Evolutionary conservation across 2,888 invertebrate genomes (phyloP), one percentile per base, ranked within the genome.

Genomic region (Drosophila birchii): DNA sequence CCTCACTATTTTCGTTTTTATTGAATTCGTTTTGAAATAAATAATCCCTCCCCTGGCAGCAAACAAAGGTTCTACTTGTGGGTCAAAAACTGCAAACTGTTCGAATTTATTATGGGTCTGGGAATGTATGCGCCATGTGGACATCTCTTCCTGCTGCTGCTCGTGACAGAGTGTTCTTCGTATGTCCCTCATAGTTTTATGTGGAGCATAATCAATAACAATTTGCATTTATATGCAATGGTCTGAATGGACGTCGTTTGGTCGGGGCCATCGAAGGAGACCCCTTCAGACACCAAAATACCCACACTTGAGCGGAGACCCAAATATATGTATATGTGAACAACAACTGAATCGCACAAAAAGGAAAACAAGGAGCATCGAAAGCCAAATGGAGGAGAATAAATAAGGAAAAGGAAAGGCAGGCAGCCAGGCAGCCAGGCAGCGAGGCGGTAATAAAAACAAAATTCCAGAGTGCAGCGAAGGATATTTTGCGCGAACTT

Each of bases 151-250:
- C 51, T 18, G 32, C 18, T 34, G 55, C 29, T 29, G 29, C 29
- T 39, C 53, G 34, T 59, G 67, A 68, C 67, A 67, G 64, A 64
- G 64, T 51, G 68, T 57, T 70, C 70, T 68, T 43, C 70, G 29
- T 55, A 43, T 75, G 67, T 76, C 61, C 63, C 62, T 70, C 73
- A 75, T 54, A 76, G 75, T 74, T 78, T 79, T 81, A 79, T 88
- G 64, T 77, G 75, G 67, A 74, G 75, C 85, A 80, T 81, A 86
- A 86, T 86, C 86, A 89, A 86, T 86, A 86, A 87, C 85, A 87
- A 86, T 86, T 87, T 89, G 77, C 89, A 86, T 86, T 86, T 89
- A 61, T 75, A 60, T 64, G 69, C 57, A 63, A 74, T 63, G 51
- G 53, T 38, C 70, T 57, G 71, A 70, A 70, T 70, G 71, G 72